Evolutionary conservation across 2,888 invertebrate species (phyloP).

Genomic region (Oligia latruncula): DNA sequence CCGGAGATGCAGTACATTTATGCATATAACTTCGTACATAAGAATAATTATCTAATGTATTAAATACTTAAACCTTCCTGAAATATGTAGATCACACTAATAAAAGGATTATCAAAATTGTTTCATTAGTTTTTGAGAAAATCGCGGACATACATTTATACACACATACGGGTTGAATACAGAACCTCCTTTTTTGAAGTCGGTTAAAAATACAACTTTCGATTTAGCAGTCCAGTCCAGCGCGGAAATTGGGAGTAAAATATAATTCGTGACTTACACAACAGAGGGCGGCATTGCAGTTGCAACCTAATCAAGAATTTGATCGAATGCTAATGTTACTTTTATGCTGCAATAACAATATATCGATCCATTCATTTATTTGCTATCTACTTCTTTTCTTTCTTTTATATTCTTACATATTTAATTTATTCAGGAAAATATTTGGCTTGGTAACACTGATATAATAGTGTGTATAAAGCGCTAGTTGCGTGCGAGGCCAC

Average conservation of each 20-base stretch:
- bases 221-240: neutral
- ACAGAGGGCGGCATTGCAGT: constrained; percentile 26
- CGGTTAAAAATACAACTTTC: neutral
- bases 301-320: neutral
- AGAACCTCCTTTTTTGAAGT: no score
- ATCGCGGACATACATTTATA: no score
- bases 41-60: no score
- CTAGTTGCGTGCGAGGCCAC: neutral
- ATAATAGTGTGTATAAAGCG: no score
- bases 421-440: neutral
- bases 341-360: neutral
- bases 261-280: constrained; percentile 29
- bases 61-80: no score
- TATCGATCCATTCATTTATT: neutral
- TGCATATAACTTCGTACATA: no score
- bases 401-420: neutral
- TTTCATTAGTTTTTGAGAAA: no score
- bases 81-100: no score
- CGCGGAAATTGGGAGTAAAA: neutral
- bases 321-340: neutral
- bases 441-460: constrained; percentile 40
- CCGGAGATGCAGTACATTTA: no score
- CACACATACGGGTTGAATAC: no score
- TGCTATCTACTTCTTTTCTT: neutral
- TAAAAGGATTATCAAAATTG: no score